A percentile compares a stretch with the other conserved stretches of the same genome.
Conservation (phyloP, 2,113 vertebrate species). For the Oreotrochilus melanogaster region DNA sequence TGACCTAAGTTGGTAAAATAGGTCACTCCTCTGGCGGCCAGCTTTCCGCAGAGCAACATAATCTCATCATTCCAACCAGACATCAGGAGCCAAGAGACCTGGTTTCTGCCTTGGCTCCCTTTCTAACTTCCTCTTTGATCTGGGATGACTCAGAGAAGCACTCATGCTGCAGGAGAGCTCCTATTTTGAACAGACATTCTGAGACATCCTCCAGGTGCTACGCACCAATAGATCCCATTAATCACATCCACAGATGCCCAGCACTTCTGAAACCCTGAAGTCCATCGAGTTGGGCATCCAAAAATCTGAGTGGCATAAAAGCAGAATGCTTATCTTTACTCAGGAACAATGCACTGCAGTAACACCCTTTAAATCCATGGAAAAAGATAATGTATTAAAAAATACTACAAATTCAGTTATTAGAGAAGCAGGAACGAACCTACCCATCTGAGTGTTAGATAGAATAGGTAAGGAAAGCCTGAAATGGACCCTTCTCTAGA, state of each 20-base stretch:
- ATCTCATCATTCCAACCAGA: not conserved
- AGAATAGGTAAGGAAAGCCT: not conserved
- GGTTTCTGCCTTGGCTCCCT: not conserved
- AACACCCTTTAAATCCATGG: not conserved
- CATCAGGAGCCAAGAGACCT: not conserved
- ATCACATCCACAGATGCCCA: not conserved
- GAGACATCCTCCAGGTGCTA: not conserved
- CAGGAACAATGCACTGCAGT: not conserved
- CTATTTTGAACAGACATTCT: not conserved
- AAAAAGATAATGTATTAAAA: not conserved
- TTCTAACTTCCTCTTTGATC: constrained; percentile 16
- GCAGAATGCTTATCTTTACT: not conserved
- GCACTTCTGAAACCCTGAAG: not conserved
- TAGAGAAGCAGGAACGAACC: not conserved
- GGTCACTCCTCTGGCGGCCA: not conserved
- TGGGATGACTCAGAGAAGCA: not conserved
- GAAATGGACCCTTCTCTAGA: not conserved
- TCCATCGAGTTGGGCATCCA: not conserved
- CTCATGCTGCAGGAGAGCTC: not conserved
- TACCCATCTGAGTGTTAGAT: not conserved
- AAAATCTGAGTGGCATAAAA: not conserved
- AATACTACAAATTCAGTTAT: not conserved
- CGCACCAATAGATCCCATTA: not conserved
- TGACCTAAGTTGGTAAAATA: not conserved
- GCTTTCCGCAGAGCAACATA: not conserved